Conservation (phyloP, 2,888 invertebrate species). For the Andrena marginata region DNA sequence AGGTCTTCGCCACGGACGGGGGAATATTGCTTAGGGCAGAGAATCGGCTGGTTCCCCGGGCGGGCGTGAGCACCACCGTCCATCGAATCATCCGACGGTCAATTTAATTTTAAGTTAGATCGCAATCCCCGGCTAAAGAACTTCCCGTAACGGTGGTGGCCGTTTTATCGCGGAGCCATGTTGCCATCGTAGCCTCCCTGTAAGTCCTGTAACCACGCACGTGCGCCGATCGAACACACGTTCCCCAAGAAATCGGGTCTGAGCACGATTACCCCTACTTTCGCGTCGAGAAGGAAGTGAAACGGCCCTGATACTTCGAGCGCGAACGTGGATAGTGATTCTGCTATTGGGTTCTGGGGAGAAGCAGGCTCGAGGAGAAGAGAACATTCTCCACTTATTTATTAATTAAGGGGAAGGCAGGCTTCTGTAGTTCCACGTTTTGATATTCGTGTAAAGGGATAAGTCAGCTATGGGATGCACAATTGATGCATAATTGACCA, state of each 20-base stretch:
- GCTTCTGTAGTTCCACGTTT: background rate
- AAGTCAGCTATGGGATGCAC: too few relatives aligned
- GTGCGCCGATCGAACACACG: constrained; percentile 40
- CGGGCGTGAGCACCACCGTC: constrained; percentile 28
- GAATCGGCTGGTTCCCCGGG: constrained; percentile 2
- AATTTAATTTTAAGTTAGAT: constrained; percentile 73
- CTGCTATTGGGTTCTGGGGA: background rate
- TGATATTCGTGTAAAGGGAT: background rate
- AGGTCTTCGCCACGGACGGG: constrained; percentile 39
- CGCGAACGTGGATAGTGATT: constrained; percentile 10
- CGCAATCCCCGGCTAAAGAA: constrained; percentile 58
- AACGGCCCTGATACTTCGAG: background rate
- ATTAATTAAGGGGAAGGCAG: constrained; percentile 3
- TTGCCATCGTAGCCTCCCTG: constrained; percentile 1
- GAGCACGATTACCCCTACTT: constrained; percentile 52
- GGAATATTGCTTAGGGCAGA: constrained; percentile 52
- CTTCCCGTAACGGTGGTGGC: constrained; percentile 36
- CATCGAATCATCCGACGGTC: constrained; percentile 62
- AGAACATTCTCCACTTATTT: background rate
- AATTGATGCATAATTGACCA: too few relatives aligned
- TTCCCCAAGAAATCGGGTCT: constrained; percentile 8
- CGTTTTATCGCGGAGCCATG: constrained; percentile 52
- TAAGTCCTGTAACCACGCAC: constrained; percentile 28
- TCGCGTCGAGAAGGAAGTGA: constrained; percentile 17
- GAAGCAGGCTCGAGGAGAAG: background rate